Conservation (phyloP, 2,797 vertebrate species). For the Coracias cyanogaster region DNA sequence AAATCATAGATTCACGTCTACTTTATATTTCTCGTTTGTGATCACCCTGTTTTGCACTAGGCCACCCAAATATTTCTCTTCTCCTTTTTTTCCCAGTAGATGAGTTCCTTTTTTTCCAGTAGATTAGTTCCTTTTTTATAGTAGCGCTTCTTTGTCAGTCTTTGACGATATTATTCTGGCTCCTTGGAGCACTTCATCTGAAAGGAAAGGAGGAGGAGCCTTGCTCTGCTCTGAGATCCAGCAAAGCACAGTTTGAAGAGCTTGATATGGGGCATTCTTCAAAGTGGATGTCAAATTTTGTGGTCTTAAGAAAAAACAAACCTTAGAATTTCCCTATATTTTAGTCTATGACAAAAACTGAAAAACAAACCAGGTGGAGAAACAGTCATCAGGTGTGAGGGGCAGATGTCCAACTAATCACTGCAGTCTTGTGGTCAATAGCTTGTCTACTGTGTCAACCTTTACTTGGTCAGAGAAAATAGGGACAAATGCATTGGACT, state of each 20-base stretch:
- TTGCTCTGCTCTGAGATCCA: neutral
- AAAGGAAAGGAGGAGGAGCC: neutral
- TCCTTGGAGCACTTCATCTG: rapidly evolving
- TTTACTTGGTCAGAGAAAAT: neutral
- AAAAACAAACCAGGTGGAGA: neutral
- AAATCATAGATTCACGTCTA: neutral
- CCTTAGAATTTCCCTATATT: neutral
- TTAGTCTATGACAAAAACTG: neutral
- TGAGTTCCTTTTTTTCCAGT: neutral
- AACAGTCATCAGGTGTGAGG: neutral
- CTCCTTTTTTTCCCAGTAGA: neutral
- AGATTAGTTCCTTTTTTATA: too few relatives aligned
- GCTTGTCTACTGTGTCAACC: neutral
- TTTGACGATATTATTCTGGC: neutral
- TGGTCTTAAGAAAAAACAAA: neutral
- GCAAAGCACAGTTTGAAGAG: neutral
- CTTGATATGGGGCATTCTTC: neutral
- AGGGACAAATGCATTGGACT: neutral
- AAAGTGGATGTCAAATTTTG: neutral
- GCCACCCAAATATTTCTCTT: neutral
- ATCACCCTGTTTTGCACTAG: neutral
- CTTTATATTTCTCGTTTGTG: neutral
- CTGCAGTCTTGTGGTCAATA: neutral
- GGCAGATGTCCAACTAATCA: neutral
- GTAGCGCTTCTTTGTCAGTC: neutral